These are phyloP conservation scores for Lacanobia wlatinum DNA, from an alignment of 2,888 invertebrate species.

Conservation along the genomic window DNA sequence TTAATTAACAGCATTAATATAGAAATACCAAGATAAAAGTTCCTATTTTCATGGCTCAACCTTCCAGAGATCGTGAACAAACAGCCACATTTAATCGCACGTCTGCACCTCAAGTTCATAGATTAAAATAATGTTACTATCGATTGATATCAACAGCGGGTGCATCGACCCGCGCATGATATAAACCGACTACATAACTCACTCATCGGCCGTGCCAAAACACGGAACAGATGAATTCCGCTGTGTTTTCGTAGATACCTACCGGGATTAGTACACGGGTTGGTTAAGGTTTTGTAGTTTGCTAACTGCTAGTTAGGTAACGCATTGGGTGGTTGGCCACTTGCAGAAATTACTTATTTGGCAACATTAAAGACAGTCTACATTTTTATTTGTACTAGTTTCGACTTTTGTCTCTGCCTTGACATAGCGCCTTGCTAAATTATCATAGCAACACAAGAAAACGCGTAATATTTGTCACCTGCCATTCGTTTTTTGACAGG, in stretches of 20 bases:
- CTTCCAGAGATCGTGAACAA: background rate
- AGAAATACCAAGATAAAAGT: too few relatives aligned
- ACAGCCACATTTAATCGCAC: slow-evolving; percentile 14
- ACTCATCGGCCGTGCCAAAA: slow-evolving; percentile 48
- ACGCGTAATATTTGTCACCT: too few relatives aligned
- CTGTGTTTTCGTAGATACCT: slow-evolving; percentile 26
- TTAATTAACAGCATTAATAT: too few relatives aligned
- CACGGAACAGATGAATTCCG: slow-evolving; percentile 52
- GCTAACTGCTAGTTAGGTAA: slow-evolving; percentile 10
- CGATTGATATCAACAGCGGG: slow-evolving; percentile 60
- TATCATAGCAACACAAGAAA: background rate
- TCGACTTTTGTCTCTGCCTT: background rate
- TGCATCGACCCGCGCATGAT: slow-evolving; percentile 42
- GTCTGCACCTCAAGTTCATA: slow-evolving; percentile 39
- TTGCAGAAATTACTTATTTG: background rate
- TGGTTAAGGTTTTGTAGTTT: background rate
- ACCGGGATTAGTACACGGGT: slow-evolving; percentile 6
- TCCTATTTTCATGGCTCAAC: background rate
- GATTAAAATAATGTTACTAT: slow-evolving; percentile 36
- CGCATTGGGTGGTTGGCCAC: background rate
- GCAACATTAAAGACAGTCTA: too few relatives aligned
- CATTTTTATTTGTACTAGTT: background rate
- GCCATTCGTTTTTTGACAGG: background rate
- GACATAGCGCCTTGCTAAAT: background rate
- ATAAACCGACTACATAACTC: slow-evolving; percentile 42